Evolutionary conservation across 2,113 vertebrate genomes (phyloP).

Genomic region (Chauna torquata): DNA sequence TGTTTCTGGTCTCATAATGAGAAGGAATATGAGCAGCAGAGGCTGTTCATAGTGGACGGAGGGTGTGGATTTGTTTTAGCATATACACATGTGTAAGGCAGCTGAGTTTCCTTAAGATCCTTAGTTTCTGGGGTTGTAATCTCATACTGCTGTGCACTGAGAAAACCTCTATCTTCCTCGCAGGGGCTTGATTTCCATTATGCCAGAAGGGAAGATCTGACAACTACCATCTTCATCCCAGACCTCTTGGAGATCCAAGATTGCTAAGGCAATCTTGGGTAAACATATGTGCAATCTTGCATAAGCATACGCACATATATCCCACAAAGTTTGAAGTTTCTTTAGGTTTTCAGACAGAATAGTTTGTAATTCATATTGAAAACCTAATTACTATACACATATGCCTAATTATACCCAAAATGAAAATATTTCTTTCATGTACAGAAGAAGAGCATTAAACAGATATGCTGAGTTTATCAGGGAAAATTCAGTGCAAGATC

Average conservation of each 20-base stretch:
- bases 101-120: background rate
- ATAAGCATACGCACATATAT: background rate
- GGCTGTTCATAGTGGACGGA: accelerated
- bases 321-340: background rate
- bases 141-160: background rate
- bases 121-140: background rate
- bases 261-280: background rate
- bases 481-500: background rate
- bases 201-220: background rate
- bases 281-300: background rate
- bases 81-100: background rate
- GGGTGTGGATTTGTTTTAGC: background rate
- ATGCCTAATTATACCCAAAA: background rate
- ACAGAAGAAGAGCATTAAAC: background rate
- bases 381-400: background rate
- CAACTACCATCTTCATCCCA: background rate
- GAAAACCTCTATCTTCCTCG: background rate
- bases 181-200: background rate
- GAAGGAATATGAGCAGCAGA: background rate
- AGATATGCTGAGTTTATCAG: background rate
- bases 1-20: background rate
- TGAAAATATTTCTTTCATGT: background rate
- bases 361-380: background rate
- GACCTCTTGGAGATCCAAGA: background rate
- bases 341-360: background rate